These are phyloP conservation scores for Rhinoderma darwinii DNA, from an alignment of 2,113 vertebrate genomes.

Conservation along the genomic window DNA sequence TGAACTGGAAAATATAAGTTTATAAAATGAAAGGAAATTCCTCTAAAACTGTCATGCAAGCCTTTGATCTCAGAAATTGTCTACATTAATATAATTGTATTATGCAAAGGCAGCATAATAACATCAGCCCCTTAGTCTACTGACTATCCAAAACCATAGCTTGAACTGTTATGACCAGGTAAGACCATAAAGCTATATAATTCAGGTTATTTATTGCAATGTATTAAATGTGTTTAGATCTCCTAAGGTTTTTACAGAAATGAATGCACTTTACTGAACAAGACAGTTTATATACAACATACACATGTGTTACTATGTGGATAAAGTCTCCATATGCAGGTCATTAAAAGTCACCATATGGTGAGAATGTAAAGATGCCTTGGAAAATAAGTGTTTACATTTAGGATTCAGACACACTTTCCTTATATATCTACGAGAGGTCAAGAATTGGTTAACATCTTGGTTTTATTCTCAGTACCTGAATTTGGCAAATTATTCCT, in stretches of 20 bases:
- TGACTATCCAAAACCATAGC: background rate
- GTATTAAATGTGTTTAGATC: background rate
- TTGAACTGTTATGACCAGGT: background rate
- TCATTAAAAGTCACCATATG: constrained; percentile 42
- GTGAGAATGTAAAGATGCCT: background rate
- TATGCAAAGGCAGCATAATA: background rate
- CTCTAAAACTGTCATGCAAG: background rate
- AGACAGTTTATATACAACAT: background rate
- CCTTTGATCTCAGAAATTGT: background rate
- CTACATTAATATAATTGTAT: background rate
- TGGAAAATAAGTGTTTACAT: background rate
- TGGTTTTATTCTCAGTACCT: constrained; percentile 14
- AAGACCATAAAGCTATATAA: background rate
- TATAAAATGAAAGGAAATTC: constrained; percentile 1
- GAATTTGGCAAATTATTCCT: constrained; percentile 21
- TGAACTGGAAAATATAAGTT: background rate
- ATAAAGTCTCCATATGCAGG: constrained; percentile 24
- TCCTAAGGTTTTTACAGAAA: background rate
- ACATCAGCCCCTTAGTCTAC: background rate
- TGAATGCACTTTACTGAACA: background rate
- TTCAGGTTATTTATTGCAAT: background rate
- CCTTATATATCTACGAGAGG: background rate
- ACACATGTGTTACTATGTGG: constrained; percentile 11
- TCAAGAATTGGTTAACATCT: constrained; percentile 28
- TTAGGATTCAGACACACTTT: background rate